A percentile compares a stretch with the other conserved stretches of the same genome.
Conservation (phyloP, 2,113 vertebrate genomes). For the Coryphaenoides rupestris region DNA sequence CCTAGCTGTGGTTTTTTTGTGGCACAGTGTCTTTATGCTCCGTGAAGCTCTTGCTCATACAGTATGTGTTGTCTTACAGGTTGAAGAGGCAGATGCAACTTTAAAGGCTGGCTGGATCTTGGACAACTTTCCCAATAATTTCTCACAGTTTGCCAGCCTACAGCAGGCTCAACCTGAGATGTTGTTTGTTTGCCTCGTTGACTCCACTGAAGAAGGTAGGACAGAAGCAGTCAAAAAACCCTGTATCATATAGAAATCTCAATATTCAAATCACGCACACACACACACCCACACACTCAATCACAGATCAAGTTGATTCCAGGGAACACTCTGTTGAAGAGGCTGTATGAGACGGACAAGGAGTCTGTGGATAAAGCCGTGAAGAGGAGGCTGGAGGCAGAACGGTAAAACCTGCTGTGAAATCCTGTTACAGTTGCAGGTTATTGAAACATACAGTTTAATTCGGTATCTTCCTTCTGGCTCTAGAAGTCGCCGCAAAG, state of each 20-base stretch:
- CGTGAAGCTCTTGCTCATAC: neutral
- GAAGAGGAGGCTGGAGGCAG: conserved; percentile 60
- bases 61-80: conserved; percentile 54
- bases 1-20: no score
- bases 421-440: neutral
- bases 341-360: conserved; percentile 66
- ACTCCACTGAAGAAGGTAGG: conserved; percentile 73
- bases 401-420: conserved; percentile 25
- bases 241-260: neutral
- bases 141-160: conserved; percentile 73
- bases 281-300: neutral
- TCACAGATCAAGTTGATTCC: conserved; percentile 23
- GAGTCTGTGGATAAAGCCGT: conserved; percentile 68
- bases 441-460: conserved; percentile 6
- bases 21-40: no score
- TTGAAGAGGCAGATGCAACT: conserved; percentile 59
- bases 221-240: neutral
- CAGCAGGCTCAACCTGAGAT: conserved; percentile 59
- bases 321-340: conserved; percentile 56
- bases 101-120: conserved; percentile 84
- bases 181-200: conserved; percentile 76
- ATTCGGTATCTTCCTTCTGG: conserved; percentile 30
- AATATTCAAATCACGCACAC: neutral
- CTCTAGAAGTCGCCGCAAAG: no score
- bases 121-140: conserved; percentile 80